Percentiles rank a stretch among this genome's conserved stretches.
Conservation (phyloP, 2,113 vertebrate species). For the Pomatostomus ruficeps region DNA sequence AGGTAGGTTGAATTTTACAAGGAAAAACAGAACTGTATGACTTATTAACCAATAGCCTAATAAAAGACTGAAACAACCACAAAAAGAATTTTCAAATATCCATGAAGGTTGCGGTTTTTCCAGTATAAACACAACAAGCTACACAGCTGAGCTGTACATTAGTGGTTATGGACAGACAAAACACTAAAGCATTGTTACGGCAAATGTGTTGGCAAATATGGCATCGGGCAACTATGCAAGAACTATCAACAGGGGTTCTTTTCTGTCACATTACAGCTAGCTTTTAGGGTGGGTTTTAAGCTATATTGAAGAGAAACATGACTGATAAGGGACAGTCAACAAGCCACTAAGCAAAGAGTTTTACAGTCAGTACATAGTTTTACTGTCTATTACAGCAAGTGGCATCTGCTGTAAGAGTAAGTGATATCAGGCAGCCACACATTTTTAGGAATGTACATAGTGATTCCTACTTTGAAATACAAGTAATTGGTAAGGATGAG, state of each 20-base stretch:
- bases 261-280: not conserved
- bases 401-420: not conserved
- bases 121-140: not conserved
- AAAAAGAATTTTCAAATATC: not conserved
- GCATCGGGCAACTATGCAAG: not conserved
- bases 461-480: not conserved
- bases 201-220: not conserved
- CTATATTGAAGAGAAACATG: not conserved
- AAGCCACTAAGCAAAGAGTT: not conserved
- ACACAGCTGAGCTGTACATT: not conserved
- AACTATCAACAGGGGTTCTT: not conserved
- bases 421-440: not conserved
- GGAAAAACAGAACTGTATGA: not conserved
- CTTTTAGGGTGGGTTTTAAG: not conserved
- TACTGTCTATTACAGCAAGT: not conserved
- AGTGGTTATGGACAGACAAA: not conserved
- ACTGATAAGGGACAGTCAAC: not conserved
- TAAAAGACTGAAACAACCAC: not conserved
- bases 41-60: slow-evolving; percentile 30
- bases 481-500: not conserved
- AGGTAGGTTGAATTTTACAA: not conserved
- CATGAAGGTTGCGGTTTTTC: not conserved
- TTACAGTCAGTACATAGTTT: not conserved
- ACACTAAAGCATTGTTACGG: not conserved
- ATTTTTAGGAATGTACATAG: not conserved